Base-by-base conservation (phyloP, 2,888 invertebrate genomes). In the Microctonus brassicae region DNA sequence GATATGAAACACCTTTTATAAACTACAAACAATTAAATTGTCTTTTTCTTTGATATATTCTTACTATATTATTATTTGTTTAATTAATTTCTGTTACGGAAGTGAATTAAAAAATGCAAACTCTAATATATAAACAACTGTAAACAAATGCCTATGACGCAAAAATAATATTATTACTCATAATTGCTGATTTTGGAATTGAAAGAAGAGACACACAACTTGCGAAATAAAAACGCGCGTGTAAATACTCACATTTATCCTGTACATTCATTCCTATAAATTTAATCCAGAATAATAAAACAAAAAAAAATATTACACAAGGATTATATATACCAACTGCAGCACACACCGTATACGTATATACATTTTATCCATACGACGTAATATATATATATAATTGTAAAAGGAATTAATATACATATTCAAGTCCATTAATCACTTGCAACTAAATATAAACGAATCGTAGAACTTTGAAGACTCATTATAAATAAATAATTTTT, bases 351-450 rank as follows among this genome's bases (percentile, higher is more conserved):
- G 17, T 17, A 47, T 17, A 17, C 47, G 17, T 47, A 39, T 13
- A n/a, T 17, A 6, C 17, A 47, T 39, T n/a, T n/a, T n/a, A n/a
- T n/a, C n/a, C n/a, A n/a, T n/a, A n/a, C n/a, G n/a, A n/a, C 2
- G 13, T n/a, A n/a, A n/a, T n/a, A 61, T 22, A 17, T 60, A 34
- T 34, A 20, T 22, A 61, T n/a, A 36, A 69, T 53, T 62, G 55
- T 55, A 63, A 26, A 62, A 55, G 33, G 47, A n/a, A n/a, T n/a
- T n/a, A n/a, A n/a, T n/a, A n/a, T n/a, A n/a, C 39, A 47, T 57
- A 64, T 64, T 70, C 47, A 47, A 47, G 47, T 60, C 47, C 70
- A 70, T 70, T 64, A 70, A 70, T 70, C 70, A 70, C 69, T 62
- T 39, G 4, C 33, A 60, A 47, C 58, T 70, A 64, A 22, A 64